phyloP scores from a whole-genome alignment of 2,797 vertebrate genomes.

The Falco rusticolus region DNA sequence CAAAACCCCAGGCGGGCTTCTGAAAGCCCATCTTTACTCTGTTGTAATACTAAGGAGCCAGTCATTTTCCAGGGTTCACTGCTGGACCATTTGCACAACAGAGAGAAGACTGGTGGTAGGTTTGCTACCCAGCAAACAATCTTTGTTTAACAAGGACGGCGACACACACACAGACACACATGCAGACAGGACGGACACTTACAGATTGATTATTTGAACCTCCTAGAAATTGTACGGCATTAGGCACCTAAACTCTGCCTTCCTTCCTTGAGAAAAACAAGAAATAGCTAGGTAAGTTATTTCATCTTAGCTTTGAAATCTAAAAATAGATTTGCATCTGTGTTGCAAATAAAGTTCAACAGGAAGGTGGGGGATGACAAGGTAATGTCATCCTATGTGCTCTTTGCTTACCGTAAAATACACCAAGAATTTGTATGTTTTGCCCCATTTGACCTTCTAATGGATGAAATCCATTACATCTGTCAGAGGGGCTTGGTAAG shows the following conservation, averaged over 20 bases:
- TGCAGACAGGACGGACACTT: no score
- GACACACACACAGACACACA: background rate
- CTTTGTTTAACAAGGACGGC: background rate
- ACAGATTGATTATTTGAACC: background rate
- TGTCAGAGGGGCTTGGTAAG: background rate
- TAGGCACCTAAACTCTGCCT: background rate
- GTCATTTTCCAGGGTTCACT: background rate
- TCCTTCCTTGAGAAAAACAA: background rate
- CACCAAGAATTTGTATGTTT: background rate
- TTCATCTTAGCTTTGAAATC: no score
- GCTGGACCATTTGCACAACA: background rate
- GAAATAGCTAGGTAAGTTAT: background rate
- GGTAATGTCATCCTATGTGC: background rate
- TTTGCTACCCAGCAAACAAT: background rate
- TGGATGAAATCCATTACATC: background rate
- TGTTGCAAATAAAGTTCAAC: background rate
- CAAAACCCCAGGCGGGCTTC: background rate
- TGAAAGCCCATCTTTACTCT: background rate
- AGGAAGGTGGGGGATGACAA: background rate
- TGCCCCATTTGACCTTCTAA: background rate
- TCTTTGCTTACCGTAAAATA: background rate
- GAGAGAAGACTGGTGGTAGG: rapidly evolving
- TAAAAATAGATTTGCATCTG: background rate
- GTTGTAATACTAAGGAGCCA: background rate
- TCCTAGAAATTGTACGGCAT: background rate